Base-by-base conservation (phyloP, 2,797 vertebrate genomes). In the Amblyopsis hoosieri region DNA sequence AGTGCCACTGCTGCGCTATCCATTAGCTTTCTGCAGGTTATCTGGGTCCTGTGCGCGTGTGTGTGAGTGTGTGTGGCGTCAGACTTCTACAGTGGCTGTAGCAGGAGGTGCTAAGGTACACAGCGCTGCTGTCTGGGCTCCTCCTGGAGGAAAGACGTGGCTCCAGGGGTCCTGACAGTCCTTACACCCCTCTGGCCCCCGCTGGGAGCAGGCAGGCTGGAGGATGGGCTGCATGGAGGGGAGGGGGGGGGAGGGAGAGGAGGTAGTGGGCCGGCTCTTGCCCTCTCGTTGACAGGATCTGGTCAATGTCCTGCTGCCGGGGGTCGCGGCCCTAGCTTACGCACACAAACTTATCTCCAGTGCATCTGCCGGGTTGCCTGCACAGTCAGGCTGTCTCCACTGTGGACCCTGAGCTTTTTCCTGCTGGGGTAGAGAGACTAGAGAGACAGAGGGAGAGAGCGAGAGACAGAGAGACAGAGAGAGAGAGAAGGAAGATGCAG, bases 281-380 rank as follows among this genome's bases (percentile, higher is more conserved):
- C 94, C 95, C 96, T 95, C 91, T 94, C 84, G 75, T 94, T 95
- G 96, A 98, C 96, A 97, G 96, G 95, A 94, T 97, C 97, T 99
- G 97, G 96, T 97, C 96, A 98, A 93, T 96, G 97, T 99, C 96
- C 96, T 96, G 95, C 95, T 74, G 92, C 94, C 84, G 94, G 91
- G 96, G 96, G 95, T 97, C 95, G 93, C 85, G 95, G 95, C 96
- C 95, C 23, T 81, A 85, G 95, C 96, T 97, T 97, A 96, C 94
- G 90, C 96, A 96, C 94, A 97, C 96, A 97, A 95, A 97, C 95
- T 98, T 98, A 99, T 99, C 96, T 97, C 87, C 93, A 93, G 94
- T 94, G 88, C 92, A 92, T 95, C 95, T 97, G 95, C 95, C 85
- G 92, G 85, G 90, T 94, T 89, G 96, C 95, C 96, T 95, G 94